A percentile compares a stretch with the other conserved stretches of the same genome.
Evolutionary conservation across 2,888 invertebrate genomes (phyloP).

Genomic region (Platynereis dumerilii): DNA sequence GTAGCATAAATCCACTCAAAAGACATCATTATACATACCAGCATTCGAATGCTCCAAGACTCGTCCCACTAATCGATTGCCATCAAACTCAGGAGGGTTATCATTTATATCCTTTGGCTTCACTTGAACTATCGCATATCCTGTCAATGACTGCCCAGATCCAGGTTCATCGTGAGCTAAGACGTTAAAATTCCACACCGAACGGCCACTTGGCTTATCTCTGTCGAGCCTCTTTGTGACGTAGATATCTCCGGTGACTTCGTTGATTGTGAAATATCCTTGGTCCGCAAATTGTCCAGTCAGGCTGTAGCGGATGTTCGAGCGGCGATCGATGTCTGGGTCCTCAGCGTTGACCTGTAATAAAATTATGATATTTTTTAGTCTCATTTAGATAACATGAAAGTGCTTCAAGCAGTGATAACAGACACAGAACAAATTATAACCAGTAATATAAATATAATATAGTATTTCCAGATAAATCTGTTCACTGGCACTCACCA

Average conservation of each 20-base stretch:
- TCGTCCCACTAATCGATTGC: slow-evolving; percentile 63
- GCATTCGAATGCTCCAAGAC: slow-evolving; percentile 96
- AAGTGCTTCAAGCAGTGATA: no score
- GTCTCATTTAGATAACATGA: no score
- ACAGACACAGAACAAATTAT: no score
- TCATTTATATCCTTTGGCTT: slow-evolving; percentile 97
- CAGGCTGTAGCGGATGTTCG: slow-evolving; percentile 84
- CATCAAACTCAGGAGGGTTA: slow-evolving; percentile 88
- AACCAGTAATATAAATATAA: no score
- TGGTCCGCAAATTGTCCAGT: slow-evolving; percentile 41
- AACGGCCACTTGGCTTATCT: slow-evolving; percentile 37
- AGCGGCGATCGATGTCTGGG: slow-evolving; percentile 92
- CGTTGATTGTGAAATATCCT: slow-evolving; percentile 38
- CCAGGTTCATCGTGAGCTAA: slow-evolving; percentile 58
- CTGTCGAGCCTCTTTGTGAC: slow-evolving; percentile 91
- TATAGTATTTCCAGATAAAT: no score
- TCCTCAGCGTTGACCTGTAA: slow-evolving; percentile 91
- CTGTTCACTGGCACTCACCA: no score
- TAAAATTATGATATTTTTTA: no score
- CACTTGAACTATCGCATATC: slow-evolving; percentile 96
- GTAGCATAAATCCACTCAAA: no score
- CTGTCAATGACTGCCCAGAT: slow-evolving; percentile 71
- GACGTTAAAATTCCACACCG: slow-evolving; percentile 50
- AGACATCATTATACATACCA: slow-evolving; percentile 60
- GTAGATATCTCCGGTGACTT: slow-evolving; percentile 98